Base-by-base conservation (phyloP, 2,113 vertebrate genomes). In the Ceyx cyanopectus region DNA sequence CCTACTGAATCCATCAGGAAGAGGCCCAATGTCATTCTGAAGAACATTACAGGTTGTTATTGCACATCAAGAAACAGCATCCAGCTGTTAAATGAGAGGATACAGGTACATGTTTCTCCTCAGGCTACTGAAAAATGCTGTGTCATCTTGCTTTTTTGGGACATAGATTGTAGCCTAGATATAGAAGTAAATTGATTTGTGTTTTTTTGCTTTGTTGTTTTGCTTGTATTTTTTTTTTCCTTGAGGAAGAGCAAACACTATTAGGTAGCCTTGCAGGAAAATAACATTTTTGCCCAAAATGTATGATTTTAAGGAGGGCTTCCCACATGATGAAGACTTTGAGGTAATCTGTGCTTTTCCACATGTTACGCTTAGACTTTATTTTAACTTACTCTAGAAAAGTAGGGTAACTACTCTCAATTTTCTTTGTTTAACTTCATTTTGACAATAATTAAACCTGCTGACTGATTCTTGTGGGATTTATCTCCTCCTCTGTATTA, bases 301-400 rank as follows among this genome's bases (percentile, higher is more conserved):
- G 14, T 4, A 8, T 77, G 5, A 56, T 45, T 46, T 85, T 79
- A 61, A 79, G 40, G 53, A 70, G 6, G 12, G n/a, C 34, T 41
- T 27, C 5, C 21, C 3, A 1, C 0, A 0, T 53, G 78, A 29
- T 5, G 12, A 32, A 67, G 32, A 24, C 14, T 86, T 41, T 16
- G 54, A 68, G 24, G 13, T 66, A 73, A 57, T 37, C 8, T 15
- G 1, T 26, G 3, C 45, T 7, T 72, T 79, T 4, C 20, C 27
- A 0, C 19, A 6, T 58, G 2, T 32, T 92, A 10, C 7, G 63
- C 54, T 10, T 57, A 27, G 54, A 20, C 10, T 94, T 18, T 0
- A 4, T 57, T 78, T 75, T 14, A 69, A 27, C 13, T 74, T 74
- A 2, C 20, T 50, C 43, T 40, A 12, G 23, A 26, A 10, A 65